Conservation (phyloP, 2,113 vertebrate species). For the Xerus inauris region DNA sequence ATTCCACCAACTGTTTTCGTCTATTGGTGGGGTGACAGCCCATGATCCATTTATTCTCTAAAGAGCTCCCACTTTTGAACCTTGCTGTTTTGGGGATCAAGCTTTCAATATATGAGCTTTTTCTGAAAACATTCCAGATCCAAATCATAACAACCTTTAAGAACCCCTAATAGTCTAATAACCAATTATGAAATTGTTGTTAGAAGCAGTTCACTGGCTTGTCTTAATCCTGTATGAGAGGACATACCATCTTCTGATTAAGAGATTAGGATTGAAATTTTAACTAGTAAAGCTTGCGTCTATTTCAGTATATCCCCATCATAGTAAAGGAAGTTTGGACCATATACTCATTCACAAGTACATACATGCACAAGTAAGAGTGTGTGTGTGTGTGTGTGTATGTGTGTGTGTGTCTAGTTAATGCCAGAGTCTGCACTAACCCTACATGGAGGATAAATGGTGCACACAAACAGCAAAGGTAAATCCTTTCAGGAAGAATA, state of each 20-base stretch:
- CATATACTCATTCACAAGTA: neutral
- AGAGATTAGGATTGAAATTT: neutral
- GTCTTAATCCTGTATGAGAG: neutral
- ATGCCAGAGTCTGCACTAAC: neutral
- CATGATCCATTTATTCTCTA: too few species aligned
- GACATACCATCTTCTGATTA: neutral
- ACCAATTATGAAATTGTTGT: neutral
- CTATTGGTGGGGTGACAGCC: too few species aligned
- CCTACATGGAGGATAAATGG: neutral
- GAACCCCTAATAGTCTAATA: neutral
- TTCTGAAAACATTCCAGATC: too few species aligned
- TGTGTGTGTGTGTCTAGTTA: neutral
- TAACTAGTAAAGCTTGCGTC: neutral
- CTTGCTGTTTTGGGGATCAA: too few species aligned
- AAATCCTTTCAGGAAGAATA: neutral
- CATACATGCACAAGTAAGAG: fast-evolving
- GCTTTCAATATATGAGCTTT: too few species aligned
- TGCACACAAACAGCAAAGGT: neutral
- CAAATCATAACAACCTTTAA: neutral
- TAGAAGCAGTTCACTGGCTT: neutral
- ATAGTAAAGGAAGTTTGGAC: neutral
- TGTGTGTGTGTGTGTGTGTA: neutral
- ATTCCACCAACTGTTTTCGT: too few species aligned
- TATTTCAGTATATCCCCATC: neutral
- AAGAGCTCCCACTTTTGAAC: too few species aligned